These are phyloP conservation scores for Gallinago nigripennis DNA, from an alignment of 2,797 vertebrate genomes.

Conservation along the genomic window DNA sequence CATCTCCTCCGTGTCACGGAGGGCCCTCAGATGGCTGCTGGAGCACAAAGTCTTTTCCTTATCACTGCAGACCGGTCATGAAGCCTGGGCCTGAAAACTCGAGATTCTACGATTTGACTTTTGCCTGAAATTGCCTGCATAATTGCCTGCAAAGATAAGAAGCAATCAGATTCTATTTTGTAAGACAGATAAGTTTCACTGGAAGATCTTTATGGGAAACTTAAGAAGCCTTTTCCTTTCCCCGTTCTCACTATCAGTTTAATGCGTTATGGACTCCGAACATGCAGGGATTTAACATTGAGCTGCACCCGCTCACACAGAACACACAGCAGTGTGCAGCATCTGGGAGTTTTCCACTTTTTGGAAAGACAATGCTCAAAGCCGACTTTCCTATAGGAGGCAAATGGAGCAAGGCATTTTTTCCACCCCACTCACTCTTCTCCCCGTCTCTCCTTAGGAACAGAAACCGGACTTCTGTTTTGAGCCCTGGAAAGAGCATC, in stretches of 20 bases:
- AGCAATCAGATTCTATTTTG: not conserved
- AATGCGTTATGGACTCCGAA: rapidly evolving
- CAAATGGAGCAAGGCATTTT: not conserved
- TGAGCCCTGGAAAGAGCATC: not conserved
- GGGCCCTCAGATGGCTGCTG: not conserved
- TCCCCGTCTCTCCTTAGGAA: not conserved
- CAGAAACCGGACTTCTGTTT: not conserved
- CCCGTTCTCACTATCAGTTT: not conserved
- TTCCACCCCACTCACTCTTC: not conserved
- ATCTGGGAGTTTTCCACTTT: not conserved
- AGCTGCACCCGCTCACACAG: not conserved
- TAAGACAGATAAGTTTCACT: not conserved
- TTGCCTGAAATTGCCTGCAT: not conserved
- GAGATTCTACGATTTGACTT: not conserved
- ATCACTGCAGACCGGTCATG: not conserved
- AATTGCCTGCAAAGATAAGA: not conserved
- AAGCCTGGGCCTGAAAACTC: not conserved
- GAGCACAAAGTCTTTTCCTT: not conserved
- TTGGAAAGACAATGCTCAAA: not conserved
- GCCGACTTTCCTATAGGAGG: not conserved
- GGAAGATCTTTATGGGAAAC: not conserved
- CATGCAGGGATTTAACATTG: not conserved
- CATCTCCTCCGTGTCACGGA: rapidly evolving
- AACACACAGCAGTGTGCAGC: not conserved
- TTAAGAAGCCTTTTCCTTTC: not conserved